phyloP scores from a whole-genome alignment of 2,888 invertebrate species.

The Camponotus fellah region DNA sequence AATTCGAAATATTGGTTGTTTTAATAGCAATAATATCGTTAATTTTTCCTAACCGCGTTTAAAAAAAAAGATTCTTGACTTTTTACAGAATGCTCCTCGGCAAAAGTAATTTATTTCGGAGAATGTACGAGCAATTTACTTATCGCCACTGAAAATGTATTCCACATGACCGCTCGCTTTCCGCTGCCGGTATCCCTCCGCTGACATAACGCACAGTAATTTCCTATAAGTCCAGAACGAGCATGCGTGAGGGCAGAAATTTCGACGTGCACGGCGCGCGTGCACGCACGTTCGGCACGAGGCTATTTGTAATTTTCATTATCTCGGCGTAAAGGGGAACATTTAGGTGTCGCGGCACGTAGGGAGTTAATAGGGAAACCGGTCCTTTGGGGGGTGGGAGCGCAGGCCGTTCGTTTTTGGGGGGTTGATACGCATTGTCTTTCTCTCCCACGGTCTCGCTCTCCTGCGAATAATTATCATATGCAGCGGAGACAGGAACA shows the following conservation, averaged over 20 bases:
- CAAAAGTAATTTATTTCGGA: slow-evolving; percentile 1
- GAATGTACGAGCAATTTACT: slow-evolving; percentile 62
- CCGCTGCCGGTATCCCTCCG: slow-evolving; percentile 46
- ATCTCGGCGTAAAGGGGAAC: slow-evolving; percentile 84
- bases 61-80: neutral
- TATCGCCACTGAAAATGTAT: slow-evolving; percentile 72
- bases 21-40: neutral
- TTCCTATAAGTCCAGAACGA: slow-evolving; percentile 68
- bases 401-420: slow-evolving; percentile 70
- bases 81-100: neutral
- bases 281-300: slow-evolving; percentile 78
- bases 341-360: slow-evolving; percentile 85
- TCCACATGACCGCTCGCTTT: slow-evolving; percentile 65
- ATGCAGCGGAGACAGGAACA: neutral
- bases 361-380: slow-evolving; percentile 83
- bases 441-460: slow-evolving; percentile 46
- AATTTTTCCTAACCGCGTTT: neutral
- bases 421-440: slow-evolving; percentile 54
- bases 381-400: slow-evolving; percentile 71
- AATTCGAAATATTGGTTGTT: neutral
- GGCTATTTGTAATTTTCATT: slow-evolving; percentile 86
- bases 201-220: slow-evolving; percentile 70
- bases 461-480: slow-evolving; percentile 20
- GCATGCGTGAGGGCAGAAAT: slow-evolving; percentile 60
- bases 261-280: slow-evolving; percentile 57